Evolutionary conservation across 35 echinoderm and acorn worm genomes (phyloP).

Genomic region (Ptychodera flava): DNA sequence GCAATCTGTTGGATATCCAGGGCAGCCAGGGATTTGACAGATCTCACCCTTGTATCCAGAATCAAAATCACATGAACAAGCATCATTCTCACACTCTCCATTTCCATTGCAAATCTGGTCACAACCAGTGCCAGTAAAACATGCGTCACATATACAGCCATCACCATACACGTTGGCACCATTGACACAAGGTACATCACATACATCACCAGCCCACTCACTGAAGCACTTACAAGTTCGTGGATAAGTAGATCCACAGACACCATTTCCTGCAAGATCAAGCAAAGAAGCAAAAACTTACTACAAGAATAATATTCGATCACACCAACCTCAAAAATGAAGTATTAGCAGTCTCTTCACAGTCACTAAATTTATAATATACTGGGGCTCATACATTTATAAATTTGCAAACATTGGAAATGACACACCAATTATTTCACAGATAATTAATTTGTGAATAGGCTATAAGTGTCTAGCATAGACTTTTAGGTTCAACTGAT

Average conservation of each 20-base stretch:
- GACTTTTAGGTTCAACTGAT: too few relatives aligned
- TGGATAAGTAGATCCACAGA: slow-evolving; percentile 41
- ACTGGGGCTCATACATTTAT: too few relatives aligned
- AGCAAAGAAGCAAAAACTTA: too few relatives aligned
- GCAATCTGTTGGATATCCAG: slow-evolving; percentile 40
- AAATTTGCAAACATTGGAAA: too few relatives aligned
- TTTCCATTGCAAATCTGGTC: slow-evolving; percentile 50
- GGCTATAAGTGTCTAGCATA: too few relatives aligned
- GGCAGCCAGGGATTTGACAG: slow-evolving; percentile 56
- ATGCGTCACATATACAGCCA: slow-evolving; percentile 70
- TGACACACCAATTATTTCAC: too few relatives aligned
- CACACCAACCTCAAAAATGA: too few relatives aligned
- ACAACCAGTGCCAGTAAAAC: slow-evolving; percentile 65
- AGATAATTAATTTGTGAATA: too few relatives aligned
- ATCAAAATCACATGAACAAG: slow-evolving; percentile 25
- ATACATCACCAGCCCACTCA: slow-evolving; percentile 65
- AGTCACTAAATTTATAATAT: too few relatives aligned
- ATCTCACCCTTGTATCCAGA: slow-evolving; percentile 63
- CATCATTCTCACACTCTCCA: slow-evolving; percentile 47
- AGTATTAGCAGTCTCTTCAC: too few relatives aligned
- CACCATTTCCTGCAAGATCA: slow-evolving; percentile 75
- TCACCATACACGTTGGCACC: slow-evolving; percentile 55
- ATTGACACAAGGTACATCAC: slow-evolving; percentile 52
- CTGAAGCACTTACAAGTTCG: slow-evolving; percentile 45
- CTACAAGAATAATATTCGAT: too few relatives aligned